Conservation (phyloP, 2,797 vertebrate genomes). For the Tangara arthus region DNA sequence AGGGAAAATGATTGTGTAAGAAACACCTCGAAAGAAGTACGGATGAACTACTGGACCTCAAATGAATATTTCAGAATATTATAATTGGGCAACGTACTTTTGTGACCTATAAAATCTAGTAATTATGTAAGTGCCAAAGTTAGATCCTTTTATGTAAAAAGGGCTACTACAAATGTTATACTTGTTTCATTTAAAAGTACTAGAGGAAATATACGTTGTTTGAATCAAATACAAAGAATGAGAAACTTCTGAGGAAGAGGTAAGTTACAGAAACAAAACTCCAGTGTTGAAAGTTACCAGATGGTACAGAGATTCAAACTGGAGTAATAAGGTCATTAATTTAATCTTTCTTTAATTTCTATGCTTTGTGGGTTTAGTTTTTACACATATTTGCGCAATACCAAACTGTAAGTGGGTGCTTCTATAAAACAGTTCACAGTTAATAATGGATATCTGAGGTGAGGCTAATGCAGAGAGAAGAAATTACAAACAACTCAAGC, state of each 20-base stretch:
- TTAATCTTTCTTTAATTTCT: neutral
- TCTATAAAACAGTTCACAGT: neutral
- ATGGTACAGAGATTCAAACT: neutral
- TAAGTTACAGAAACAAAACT: neutral
- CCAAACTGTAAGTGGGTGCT: neutral
- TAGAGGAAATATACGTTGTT: neutral
- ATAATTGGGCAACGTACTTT: neutral
- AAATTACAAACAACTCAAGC: conserved; percentile 13
- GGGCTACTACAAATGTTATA: neutral
- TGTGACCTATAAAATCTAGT: neutral
- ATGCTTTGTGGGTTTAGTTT: neutral
- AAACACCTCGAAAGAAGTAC: neutral
- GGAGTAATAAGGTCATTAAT: neutral
- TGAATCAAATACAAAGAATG: neutral
- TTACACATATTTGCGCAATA: neutral
- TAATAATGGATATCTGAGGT: conserved; percentile 3
- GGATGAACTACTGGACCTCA: neutral
- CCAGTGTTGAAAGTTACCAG: neutral
- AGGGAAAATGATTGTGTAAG: neutral
- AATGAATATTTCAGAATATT: neutral
- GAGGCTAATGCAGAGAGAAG: neutral
- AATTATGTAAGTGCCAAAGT: neutral
- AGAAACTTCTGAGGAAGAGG: neutral
- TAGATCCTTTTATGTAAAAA: neutral
- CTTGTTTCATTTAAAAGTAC: neutral